These are phyloP conservation scores for Neodon shergylaensis DNA, from an alignment of 2,113 vertebrate species.

Conservation along the genomic window DNA sequence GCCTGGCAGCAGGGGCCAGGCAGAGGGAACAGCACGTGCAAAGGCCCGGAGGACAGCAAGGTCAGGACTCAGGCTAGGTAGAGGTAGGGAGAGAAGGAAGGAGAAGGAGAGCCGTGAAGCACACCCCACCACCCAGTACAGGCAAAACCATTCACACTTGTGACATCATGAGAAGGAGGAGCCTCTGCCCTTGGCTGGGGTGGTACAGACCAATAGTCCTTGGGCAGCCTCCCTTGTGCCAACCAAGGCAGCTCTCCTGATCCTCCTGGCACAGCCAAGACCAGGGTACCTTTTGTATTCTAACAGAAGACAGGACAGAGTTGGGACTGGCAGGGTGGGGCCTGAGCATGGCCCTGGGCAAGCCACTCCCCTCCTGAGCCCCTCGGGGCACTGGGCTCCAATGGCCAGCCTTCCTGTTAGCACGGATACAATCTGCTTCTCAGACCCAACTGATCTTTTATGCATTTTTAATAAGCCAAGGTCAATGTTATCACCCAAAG, in stretches of 20 bases:
- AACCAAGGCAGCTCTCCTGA: background rate
- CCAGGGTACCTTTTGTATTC: background rate
- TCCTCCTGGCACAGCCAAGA: background rate
- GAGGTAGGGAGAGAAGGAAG: background rate
- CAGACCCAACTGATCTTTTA: background rate
- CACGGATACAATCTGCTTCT: background rate
- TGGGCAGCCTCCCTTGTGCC: too few species aligned
- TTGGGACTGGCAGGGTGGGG: background rate
- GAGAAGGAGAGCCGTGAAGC: background rate
- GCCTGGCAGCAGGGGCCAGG: background rate
- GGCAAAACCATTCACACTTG: background rate
- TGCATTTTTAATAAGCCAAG: constrained; percentile 59
- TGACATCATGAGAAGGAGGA: background rate
- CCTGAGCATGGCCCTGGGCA: background rate
- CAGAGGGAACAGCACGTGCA: background rate
- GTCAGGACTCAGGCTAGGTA: background rate
- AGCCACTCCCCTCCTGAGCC: background rate
- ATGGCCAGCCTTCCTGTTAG: background rate
- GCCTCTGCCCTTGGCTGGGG: background rate
- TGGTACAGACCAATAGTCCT: background rate
- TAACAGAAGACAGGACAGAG: background rate
- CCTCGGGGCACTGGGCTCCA: background rate
- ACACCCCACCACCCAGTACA: background rate
- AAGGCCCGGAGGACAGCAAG: background rate
- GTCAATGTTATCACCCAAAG: constrained; percentile 50